These are phyloP conservation scores for Hydraecia micacea DNA, from an alignment of 2,888 invertebrate genomes.

Conservation along the genomic window DNA sequence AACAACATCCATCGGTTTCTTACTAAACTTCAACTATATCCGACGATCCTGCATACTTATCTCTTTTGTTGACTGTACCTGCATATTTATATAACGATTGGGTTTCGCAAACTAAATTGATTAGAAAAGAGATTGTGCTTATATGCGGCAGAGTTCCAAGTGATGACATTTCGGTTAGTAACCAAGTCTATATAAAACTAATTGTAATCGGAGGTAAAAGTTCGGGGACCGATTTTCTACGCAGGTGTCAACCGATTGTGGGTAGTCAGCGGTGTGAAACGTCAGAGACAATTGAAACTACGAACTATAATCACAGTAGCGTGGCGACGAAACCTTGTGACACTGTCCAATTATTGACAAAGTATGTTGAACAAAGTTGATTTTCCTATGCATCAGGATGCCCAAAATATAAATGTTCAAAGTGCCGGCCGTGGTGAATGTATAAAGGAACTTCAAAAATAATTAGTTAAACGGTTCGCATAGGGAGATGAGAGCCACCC, in stretches of 20 bases:
- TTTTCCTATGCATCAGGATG: not conserved
- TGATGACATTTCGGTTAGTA: constrained; percentile 16
- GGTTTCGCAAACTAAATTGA: not conserved
- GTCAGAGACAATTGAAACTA: constrained; percentile 53
- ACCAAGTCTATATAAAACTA: not conserved
- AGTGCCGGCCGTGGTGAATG: not conserved
- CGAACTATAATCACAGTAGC: constrained; percentile 46
- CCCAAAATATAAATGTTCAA: not conserved
- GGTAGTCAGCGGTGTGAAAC: constrained; percentile 51
- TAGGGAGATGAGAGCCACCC: not conserved
- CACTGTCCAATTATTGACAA: constrained; percentile 14
- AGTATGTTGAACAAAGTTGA: constrained; percentile 2
- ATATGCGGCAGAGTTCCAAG: not conserved
- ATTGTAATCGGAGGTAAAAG: constrained; percentile 15
- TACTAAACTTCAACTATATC: too few relatives aligned
- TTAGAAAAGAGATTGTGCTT: not conserved
- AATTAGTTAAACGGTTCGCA: not conserved
- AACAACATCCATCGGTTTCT: too few relatives aligned
- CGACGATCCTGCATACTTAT: too few relatives aligned
- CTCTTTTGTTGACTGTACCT: not conserved
- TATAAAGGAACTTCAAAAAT: not conserved
- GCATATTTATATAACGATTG: not conserved
- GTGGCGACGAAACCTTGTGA: constrained; percentile 22
- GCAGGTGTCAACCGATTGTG: constrained; percentile 64
- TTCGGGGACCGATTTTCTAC: constrained; percentile 59